These are phyloP conservation scores for Leptodactylus fallax DNA, from an alignment of 2,797 vertebrate species.

Conservation along the genomic window DNA sequence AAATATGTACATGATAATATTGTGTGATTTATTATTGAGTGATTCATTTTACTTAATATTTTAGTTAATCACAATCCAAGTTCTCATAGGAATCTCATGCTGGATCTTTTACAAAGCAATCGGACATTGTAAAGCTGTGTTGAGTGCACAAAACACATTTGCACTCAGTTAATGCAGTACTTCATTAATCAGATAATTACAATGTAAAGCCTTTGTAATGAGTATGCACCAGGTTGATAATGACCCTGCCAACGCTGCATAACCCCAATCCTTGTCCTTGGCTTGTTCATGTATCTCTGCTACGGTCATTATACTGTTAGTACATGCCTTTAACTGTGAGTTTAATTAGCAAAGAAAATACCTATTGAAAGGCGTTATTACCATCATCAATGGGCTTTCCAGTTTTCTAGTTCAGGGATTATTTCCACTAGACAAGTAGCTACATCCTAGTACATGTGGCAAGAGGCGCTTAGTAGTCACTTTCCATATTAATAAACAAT, in stretches of 20 bases:
- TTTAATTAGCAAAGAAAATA: conserved; percentile 60
- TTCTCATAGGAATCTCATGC: background rate
- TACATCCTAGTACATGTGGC: conserved; percentile 27
- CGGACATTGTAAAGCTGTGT: conserved; percentile 40
- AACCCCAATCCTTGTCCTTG: conserved; percentile 46
- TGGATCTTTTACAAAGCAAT: conserved; percentile 25
- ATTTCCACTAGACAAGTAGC: conserved; percentile 12
- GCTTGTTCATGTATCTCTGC: conserved; percentile 47
- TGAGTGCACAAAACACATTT: conserved; percentile 33
- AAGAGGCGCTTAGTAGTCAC: conserved; percentile 29
- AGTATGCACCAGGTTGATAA: conserved; percentile 54
- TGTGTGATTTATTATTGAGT: background rate
- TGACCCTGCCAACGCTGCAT: conserved; percentile 38
- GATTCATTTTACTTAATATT: background rate
- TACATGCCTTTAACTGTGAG: conserved; percentile 45
- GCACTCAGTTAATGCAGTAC: conserved; percentile 40
- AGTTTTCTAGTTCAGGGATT: conserved; percentile 43
- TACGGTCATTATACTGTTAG: conserved; percentile 49
- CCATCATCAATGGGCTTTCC: conserved; percentile 48
- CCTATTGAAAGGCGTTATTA: conserved; percentile 46
- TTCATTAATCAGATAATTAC: conserved; percentile 62
- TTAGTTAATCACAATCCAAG: background rate
- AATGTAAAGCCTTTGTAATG: conserved; percentile 54
- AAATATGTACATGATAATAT: background rate
- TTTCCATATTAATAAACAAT: conserved; percentile 43